Base-by-base conservation (phyloP, 1,140 invertebrate genomes). In the Eumeta japonica region DNA sequence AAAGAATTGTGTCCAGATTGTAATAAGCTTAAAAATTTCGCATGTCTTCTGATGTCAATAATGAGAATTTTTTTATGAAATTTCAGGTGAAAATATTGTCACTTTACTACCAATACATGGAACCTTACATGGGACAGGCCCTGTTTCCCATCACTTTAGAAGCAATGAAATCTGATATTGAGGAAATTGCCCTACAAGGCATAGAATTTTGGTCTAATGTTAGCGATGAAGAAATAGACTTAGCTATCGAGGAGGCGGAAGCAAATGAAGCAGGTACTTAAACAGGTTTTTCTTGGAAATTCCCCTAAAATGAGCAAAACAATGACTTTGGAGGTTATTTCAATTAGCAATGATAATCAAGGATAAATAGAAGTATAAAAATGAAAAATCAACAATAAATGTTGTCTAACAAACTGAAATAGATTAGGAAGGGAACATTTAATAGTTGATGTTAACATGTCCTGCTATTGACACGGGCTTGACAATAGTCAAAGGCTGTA, bases 161-260 rank as follows among this genome's bases (percentile, higher is more conserved):
- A 75, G 96, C 97, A 10, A 99, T 99, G 93, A 97, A 96, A 75
- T 93, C 90, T 24, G 91, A 95, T 28, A 85, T 89, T 39, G 94
- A 98, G 77, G 94, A 98, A 50, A 88, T 99, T 29, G 88, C 94
- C 16, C 79, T 99, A 27, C 97, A 99, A 78, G 97, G 97, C 47
- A 99, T 99, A 73, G 97, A 99, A 73, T 99, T 99, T 77, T 99
- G 97, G 97, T 99, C 96, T 0, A 98, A 97, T 61, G 96, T 99
- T 0, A 97, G 96, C 59, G 97, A 99, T 76, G 97, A 98, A 77
- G 97, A 99, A 79, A 92, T 98, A 16, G 95, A 98, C 75, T 77
- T 99, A 45, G 85, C 90, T 3, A 93, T 97, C 63, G 95, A 98
- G 74, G 89, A 91, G 46, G 87, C 87, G 27, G 97, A 99, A 78